Base-by-base conservation (phyloP, 2,888 invertebrate species). In the Mesodorylaimus sp. region DNA sequence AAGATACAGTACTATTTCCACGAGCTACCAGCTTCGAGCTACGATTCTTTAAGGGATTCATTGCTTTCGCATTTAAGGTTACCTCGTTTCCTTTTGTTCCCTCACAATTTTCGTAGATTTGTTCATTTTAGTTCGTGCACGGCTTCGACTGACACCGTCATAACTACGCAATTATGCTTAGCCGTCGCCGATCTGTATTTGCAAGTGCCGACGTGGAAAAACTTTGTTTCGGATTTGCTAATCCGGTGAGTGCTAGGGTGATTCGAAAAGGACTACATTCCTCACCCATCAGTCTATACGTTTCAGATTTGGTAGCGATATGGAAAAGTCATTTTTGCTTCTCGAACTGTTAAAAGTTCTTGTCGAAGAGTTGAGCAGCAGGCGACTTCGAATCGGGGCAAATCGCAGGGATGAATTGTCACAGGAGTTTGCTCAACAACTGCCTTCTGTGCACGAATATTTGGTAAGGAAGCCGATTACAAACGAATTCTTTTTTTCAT, bases 161-260 rank as follows among this genome's bases (percentile, higher is more conserved):
- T 91, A 57, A 79, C 89, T 23, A 89, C 87, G 1, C 68, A 79
- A 75, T 73, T 97, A 47, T 85, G 87, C 62, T 70, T 95, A 52
- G 91, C 93, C 1, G 72, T 97, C 44, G 86, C 91, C 21, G 93
- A 95, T 71, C 72, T 97, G 56, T 83, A 87, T 2, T 73, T 97
- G 47, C 84, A 93, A 69, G 89, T 93, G 83, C 78, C 82, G 19
- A 70, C 81, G 0, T 97, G 95, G 95, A 80, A 81, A 60, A 79
- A 81, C 63, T 86, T 91, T 42, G 77, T 86, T 45, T 72, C 78
- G 60, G 86, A 88, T 67, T 71, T 95, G 55, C 78, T 93, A 36
- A 78, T 78, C 62, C 77, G 77, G 64, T 83, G 81, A 62, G 79
- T 81, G 1, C 47, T 52, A n/a, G n/a, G n/a, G n/a, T n/a, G n/a